Evolutionary conservation across 2,797 vertebrate species (phyloP), one percentile per base, ranked within the genome.

Genomic region (Uromys caudimaculatus): DNA sequence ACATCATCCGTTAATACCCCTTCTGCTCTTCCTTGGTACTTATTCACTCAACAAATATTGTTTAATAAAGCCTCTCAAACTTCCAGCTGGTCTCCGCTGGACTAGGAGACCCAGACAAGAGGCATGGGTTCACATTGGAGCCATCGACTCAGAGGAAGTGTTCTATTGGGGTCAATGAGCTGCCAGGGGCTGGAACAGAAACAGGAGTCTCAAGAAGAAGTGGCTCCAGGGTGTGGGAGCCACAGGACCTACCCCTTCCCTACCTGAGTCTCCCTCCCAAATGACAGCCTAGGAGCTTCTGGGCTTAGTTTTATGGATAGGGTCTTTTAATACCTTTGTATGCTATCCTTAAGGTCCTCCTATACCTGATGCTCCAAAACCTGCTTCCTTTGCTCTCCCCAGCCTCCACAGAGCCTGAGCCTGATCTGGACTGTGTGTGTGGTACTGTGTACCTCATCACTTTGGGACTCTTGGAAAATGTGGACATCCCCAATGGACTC

Each of bases 1-100:
- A 93, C 89, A 87, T 81, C 75, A 83, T 44, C 92, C 75, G 4
- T 89, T 94, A 87, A 95, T 90, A 91, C 86, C 21, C 95, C 92
- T 95, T 96, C 97, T 94, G 95, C 89, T 95, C 95, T 92, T 89
- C 84, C 88, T 93, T 73, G 90, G 69, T 89, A 90, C 91, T 79
- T 93, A 95, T 93, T 97, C 95, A 91, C 87, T 94, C 78, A 85
- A 94, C 93, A 95, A 92, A 94, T 83, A 97, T 13, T 94, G 95
- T 92, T 95, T 95, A 93, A 94, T 95, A 91, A 97, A 95, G 50
- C 82, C 92, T 91, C 92, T 52, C 71, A 81, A 95, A 71, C 95
- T 92, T 87, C 96, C 52, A 91, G 97, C 97, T 97, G 96, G 89
- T 84, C 94, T 96, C 89, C 71, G 19, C 7, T 27, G 77, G 73